phyloP scores from a whole-genome alignment of 2,113 vertebrate species.

The Dipodomys stephensi region DNA sequence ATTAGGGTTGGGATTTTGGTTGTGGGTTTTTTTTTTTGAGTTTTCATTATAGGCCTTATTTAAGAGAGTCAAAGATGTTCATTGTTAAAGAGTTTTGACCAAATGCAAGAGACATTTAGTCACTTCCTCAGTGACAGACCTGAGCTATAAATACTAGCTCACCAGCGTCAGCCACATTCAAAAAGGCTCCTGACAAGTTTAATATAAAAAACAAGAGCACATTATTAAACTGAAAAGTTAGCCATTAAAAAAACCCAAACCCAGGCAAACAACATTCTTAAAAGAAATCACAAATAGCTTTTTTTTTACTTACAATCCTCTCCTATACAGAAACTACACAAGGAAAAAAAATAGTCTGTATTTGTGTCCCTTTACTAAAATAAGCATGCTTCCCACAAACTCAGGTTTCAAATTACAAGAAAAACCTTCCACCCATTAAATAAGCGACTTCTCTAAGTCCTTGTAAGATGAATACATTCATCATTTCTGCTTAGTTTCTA shows the following conservation, averaged over 20 bases:
- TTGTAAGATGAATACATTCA: constrained; percentile 25
- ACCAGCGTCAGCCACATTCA: constrained; percentile 38
- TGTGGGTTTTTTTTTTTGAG: constrained; percentile 2
- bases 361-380: constrained; percentile 51
- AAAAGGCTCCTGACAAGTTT: constrained; percentile 59
- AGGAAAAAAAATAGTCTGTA: constrained; percentile 17
- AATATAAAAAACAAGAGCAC: constrained; percentile 69
- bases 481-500: constrained; percentile 8
- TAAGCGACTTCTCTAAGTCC: not conserved
- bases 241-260: constrained; percentile 38
- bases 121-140: constrained; percentile 80
- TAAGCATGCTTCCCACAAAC: constrained; percentile 29
- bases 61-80: constrained; percentile 79
- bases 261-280: constrained; percentile 50
- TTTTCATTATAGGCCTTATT: constrained; percentile 62
- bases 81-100: constrained; percentile 81
- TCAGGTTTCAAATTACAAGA: constrained; percentile 46
- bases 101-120: constrained; percentile 76
- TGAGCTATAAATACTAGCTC: constrained; percentile 72
- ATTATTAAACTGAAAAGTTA: constrained; percentile 72
- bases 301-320: constrained; percentile 16
- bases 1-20: not conserved
- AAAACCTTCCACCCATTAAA: constrained; percentile 46
- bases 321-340: constrained; percentile 34
- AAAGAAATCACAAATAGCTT: constrained; percentile 53